Percentiles rank a stretch among this genome's conserved stretches.
Evolutionary conservation across 1,140 invertebrate genomes (phyloP).

Genomic region (Scaptomyza hsui): DNA sequence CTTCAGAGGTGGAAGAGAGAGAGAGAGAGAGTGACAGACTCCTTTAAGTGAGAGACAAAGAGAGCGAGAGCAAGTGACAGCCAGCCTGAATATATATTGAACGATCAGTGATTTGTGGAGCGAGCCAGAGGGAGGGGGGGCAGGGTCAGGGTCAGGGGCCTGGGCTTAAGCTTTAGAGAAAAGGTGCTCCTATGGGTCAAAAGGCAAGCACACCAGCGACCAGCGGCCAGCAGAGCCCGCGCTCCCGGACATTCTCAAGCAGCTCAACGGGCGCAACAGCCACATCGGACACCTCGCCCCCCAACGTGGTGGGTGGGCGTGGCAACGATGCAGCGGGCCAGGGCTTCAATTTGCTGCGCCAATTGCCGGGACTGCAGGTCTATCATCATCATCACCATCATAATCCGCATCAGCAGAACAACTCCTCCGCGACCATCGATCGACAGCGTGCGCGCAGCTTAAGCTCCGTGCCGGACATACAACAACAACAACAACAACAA

Average conservation of each 20-base stretch:
- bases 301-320: conserved; percentile 25
- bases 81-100: background rate
- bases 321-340: conserved; percentile 84
- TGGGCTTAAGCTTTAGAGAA: conserved; percentile 1
- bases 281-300: conserved; percentile 84
- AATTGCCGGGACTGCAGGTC: conserved; percentile 89
- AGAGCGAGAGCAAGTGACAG: conserved; percentile 1
- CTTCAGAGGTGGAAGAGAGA: conserved; percentile 3
- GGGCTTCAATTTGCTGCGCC: conserved; percentile 90
- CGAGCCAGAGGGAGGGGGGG: conserved; percentile 1
- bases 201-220: conserved; percentile 92
- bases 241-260: conserved; percentile 90
- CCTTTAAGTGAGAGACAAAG: conserved; percentile 5
- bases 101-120: background rate
- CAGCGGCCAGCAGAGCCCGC: conserved; percentile 88
- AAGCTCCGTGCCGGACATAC: conserved; percentile 92
- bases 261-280: conserved; percentile 88
- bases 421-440: conserved; percentile 84
- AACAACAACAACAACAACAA: conserved; percentile 82
- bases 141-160: conserved; percentile 19
- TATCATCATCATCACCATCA: conserved; percentile 83
- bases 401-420: conserved; percentile 33
- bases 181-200: conserved; percentile 88
- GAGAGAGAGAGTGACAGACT: conserved; percentile 10
- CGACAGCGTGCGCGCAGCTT: conserved; percentile 92